Evolutionary conservation across 2,797 vertebrate species (phyloP).

Genomic region (Galaxias olidus): DNA sequence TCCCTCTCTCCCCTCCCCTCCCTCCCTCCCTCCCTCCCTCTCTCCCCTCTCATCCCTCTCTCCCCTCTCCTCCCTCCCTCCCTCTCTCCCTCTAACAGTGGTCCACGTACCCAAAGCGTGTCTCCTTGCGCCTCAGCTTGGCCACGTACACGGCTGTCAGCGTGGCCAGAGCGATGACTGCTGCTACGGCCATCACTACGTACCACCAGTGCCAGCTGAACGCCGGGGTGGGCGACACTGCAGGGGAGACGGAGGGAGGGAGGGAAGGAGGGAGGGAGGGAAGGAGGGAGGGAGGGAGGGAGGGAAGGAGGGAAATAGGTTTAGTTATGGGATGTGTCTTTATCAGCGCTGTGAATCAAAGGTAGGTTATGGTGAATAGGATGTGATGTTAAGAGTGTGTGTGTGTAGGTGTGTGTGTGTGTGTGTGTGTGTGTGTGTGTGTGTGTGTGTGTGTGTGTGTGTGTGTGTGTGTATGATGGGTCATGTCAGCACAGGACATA

Average conservation of each 20-base stretch:
- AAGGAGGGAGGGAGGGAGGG: neutral
- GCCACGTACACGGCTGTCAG: constrained; percentile 82
- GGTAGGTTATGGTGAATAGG: neutral
- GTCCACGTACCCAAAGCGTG: constrained; percentile 84
- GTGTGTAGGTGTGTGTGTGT: neutral
- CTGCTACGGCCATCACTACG: constrained; percentile 81
- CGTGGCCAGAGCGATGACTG: constrained; percentile 75
- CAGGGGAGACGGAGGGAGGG: constrained; percentile 23
- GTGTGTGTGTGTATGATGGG: too few relatives aligned
- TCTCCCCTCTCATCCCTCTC: constrained; percentile 35
- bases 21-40: neutral
- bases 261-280: constrained; percentile 13
- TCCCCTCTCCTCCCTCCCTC: constrained; percentile 29
- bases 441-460: neutral
- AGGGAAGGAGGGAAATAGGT: neutral
- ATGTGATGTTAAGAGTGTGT: neutral
- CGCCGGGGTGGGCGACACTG: constrained; percentile 50
- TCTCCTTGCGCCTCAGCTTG: constrained; percentile 85
- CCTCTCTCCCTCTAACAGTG: constrained; percentile 37
- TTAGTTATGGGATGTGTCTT: neutral
- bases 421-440: constrained; percentile 4
- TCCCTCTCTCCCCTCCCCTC: too few relatives aligned
- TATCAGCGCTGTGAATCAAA: neutral
- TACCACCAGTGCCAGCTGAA: constrained; percentile 96
- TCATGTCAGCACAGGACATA: too few relatives aligned